phyloP scores from a whole-genome alignment of 2,113 vertebrate species.

The Cyanocitta stelleri region DNA sequence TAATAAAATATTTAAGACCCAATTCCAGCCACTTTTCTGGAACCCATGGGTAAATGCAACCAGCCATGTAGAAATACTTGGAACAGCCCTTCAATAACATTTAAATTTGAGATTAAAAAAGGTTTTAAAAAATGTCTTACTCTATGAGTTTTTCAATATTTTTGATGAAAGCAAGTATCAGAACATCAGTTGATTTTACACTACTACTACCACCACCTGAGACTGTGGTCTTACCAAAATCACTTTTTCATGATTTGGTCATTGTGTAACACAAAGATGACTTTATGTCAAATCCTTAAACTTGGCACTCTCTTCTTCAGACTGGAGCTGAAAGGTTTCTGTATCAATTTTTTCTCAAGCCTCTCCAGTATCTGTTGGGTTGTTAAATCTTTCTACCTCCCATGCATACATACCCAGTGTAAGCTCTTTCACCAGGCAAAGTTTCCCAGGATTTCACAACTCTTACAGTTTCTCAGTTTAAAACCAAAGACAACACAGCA shows the following conservation, averaged over 20 bases:
- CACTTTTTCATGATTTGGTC: neutral
- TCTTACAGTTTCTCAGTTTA: constrained; percentile 15
- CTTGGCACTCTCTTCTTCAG: neutral
- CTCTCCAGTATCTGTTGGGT: neutral
- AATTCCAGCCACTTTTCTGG: neutral
- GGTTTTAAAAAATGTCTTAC: neutral
- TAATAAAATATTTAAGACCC: neutral
- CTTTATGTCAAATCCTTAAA: neutral
- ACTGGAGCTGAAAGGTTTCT: neutral
- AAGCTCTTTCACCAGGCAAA: neutral
- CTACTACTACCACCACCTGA: neutral
- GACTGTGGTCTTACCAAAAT: neutral
- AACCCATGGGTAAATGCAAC: neutral
- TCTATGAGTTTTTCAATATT: neutral
- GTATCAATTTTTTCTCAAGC: neutral
- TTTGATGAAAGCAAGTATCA: neutral
- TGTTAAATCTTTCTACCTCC: neutral
- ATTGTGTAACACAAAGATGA: neutral
- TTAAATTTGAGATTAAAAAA: neutral
- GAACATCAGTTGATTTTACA: neutral
- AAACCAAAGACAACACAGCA: constrained; percentile 35
- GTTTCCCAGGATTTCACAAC: constrained; percentile 33
- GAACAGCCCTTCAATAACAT: neutral
- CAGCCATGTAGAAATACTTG: neutral
- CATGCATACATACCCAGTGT: neutral